Percentiles rank a stretch among this genome's conserved stretches.
Conservation (phyloP, 2,888 invertebrate species). For the Eristalis arbustorum region DNA sequence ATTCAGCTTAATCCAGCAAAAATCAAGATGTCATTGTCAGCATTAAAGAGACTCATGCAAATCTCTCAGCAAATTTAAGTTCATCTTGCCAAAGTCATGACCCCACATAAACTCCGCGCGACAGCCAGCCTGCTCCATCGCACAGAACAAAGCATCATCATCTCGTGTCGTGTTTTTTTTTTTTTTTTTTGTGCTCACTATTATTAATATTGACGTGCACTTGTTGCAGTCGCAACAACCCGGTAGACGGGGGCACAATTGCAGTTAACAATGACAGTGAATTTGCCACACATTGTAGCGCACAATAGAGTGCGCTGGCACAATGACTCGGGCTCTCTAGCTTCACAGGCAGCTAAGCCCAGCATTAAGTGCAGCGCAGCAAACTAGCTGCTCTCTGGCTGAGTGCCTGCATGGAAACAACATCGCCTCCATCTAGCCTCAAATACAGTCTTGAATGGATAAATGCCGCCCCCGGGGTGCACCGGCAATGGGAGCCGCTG, state of each 20-base stretch:
- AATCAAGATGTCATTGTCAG: slow-evolving; percentile 1
- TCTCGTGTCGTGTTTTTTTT: neutral
- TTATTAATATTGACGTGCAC: slow-evolving; percentile 65
- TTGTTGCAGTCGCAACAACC: slow-evolving; percentile 43
- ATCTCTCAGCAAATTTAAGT: neutral
- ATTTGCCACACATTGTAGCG: slow-evolving; percentile 34
- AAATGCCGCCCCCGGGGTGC: neutral
- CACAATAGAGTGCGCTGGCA: slow-evolving; percentile 34
- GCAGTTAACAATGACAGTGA: slow-evolving; percentile 62
- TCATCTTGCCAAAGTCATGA: slow-evolving; percentile 30
- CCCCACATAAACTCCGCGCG: slow-evolving; percentile 32
- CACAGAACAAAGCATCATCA: neutral
- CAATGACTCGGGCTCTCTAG: neutral
- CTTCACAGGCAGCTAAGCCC: neutral
- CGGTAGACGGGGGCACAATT: slow-evolving; percentile 42
- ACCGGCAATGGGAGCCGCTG: neutral
- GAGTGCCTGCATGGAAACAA: slow-evolving; percentile 22
- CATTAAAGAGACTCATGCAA: neutral
- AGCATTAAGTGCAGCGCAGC: slow-evolving; percentile 6
- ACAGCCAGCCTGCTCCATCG: neutral
- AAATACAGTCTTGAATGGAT: slow-evolving; percentile 30
- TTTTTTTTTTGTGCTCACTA: neutral
- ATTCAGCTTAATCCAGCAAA: neutral
- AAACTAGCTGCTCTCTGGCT: slow-evolving; percentile 24
- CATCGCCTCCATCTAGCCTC: slow-evolving; percentile 20